Percentiles rank a stretch among this genome's conserved stretches.
Conservation (phyloP, 2,113 vertebrate species). For the Hydrochoerus hydrochaeris region DNA sequence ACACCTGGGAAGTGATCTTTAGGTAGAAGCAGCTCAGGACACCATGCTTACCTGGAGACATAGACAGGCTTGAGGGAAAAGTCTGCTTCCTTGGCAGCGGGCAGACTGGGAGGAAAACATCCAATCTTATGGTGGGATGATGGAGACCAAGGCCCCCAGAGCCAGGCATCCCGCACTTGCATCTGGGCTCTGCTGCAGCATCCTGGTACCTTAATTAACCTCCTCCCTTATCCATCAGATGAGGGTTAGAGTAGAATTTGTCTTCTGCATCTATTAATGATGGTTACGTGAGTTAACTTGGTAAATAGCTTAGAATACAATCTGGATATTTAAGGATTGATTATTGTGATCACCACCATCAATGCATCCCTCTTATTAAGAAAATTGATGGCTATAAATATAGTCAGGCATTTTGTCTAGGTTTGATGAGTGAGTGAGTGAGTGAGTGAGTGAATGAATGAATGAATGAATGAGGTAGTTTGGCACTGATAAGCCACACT, state of each 20-base stretch:
- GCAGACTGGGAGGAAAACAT: accelerated
- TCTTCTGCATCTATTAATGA: neutral
- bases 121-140: neutral
- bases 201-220: neutral
- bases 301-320: neutral
- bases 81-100: accelerated
- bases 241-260: neutral
- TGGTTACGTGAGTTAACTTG: too few species aligned
- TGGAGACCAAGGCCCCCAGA: neutral
- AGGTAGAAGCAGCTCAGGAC: neutral
- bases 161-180: neutral
- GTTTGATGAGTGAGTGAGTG: neutral
- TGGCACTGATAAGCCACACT: neutral
- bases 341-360: neutral
- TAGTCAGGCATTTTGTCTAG: neutral
- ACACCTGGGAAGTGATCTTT: neutral
- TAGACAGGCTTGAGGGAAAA: neutral
- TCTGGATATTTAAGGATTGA: neutral
- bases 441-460: too few species aligned
- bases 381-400: neutral
- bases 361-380: neutral
- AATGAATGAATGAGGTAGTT: neutral
- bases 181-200: neutral
- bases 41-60: neutral
- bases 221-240: neutral